Conservation (phyloP, 2,797 vertebrate genomes). For the Pitangus sulphuratus region DNA sequence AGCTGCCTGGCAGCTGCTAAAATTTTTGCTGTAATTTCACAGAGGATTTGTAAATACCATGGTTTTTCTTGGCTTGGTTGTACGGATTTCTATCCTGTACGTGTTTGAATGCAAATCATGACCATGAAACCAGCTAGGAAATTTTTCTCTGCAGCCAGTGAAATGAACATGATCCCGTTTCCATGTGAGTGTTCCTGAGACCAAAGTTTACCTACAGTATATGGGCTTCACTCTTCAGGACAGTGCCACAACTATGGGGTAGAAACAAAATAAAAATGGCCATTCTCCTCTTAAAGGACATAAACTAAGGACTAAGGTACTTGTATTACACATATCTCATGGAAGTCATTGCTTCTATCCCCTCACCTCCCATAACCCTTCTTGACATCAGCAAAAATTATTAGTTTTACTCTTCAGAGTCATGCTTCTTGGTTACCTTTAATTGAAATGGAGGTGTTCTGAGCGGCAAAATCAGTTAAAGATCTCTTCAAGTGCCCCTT, state of each 20-base stretch:
- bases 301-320: neutral
- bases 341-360: conserved; percentile 32
- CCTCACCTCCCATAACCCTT: conserved; percentile 60
- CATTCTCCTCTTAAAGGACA: neutral
- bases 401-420: conserved; percentile 64
- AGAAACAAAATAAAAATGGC: neutral
- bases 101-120: neutral
- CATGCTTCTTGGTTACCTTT: conserved; percentile 71
- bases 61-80: neutral
- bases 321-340: neutral
- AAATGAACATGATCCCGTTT: accelerated
- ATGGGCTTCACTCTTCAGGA: neutral
- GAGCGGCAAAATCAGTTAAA: conserved; percentile 74
- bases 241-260: accelerated
- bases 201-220: neutral
- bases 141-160: neutral
- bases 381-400: conserved; percentile 70
- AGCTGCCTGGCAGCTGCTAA: neutral
- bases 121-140: neutral
- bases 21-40: neutral
- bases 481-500: conserved; percentile 73
- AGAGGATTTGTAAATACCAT: neutral
- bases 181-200: neutral
- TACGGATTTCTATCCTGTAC: neutral
- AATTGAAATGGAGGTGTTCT: conserved; percentile 75